Evolutionary conservation across 2,797 vertebrate genomes (phyloP), one percentile per base, ranked within the genome.

Genomic region (Lophura swinhoii): DNA sequence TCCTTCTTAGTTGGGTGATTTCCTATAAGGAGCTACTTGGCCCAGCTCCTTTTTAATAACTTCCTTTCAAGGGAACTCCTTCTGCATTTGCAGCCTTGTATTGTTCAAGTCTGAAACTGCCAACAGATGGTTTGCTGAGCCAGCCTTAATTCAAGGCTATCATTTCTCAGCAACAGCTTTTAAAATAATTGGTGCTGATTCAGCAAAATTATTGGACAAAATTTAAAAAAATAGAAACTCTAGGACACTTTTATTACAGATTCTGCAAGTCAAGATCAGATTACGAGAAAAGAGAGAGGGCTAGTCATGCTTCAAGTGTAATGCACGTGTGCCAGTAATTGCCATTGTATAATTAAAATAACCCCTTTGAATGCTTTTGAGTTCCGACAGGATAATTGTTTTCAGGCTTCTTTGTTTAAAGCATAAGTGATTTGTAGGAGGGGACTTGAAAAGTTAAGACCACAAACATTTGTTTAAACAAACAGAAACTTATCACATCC

Each of bases 181-280:
- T 84, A 93, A 96, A 95, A 75, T 88, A 95, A 93, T 90, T 88
- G 84, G n/a, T 84, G 66, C 66, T 87, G 91, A 97, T 26, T 96
- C 90, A 94, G 90, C 71, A 94, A 91, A 92, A 90, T 69, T 77
- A 69, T 49, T 60, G 29, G 53, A 76, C 31, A 83, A 91, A 91
- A 91, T 85, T 85, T n/a, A 79, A 75, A 91, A 39, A 14, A 11
- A 2, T 68, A 46, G 59, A 6, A 4, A 8, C 37, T 68, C 23
- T 92, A 67, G 70, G 67, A 91, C 46, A 79, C 17, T 91, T 93
- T 93, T 87, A 85, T 86, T 92, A 87, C 31, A 29, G 64, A 88
- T 82, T 72, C 77, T 67, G 31, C 48, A 86, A 88, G 74, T 79
- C 77, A 69, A 77, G 49, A 74, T 96, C 91, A 90, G 46, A 79